Percentiles rank a stretch among this genome's conserved stretches.
Evolutionary conservation across 2,797 vertebrate species (phyloP).

Genomic region (Orestias chungarensis): DNA sequence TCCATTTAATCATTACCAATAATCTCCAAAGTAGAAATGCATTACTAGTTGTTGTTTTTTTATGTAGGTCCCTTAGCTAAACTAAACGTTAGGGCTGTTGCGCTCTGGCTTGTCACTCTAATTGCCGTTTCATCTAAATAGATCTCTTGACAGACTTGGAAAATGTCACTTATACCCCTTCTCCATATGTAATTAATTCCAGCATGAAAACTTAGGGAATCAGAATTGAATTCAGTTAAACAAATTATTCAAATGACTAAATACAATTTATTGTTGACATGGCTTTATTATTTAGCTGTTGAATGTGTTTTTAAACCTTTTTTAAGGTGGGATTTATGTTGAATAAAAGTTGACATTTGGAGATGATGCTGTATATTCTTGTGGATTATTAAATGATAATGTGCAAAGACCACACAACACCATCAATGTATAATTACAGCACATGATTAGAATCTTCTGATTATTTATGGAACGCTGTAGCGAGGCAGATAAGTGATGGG

Average conservation of each 20-base stretch:
- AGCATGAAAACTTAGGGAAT: constrained; percentile 56
- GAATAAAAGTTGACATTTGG: constrained; percentile 62
- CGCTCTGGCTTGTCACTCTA: constrained; percentile 33
- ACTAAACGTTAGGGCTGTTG: constrained; percentile 31
- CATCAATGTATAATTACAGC: constrained; percentile 50
- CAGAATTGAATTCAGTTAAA: constrained; percentile 65
- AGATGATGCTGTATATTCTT: constrained; percentile 44
- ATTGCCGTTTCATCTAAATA: constrained; percentile 46
- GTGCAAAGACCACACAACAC: constrained; percentile 30
- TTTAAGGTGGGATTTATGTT: too few relatives aligned
- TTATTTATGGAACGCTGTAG: constrained; percentile 44
- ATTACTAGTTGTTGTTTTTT: too few relatives aligned
- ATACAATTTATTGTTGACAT: constrained; percentile 47
- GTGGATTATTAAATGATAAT: constrained; percentile 57
- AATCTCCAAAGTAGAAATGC: too few relatives aligned
- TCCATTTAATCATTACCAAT: too few relatives aligned
- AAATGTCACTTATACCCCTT: constrained; percentile 58
- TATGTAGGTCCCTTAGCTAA: too few relatives aligned
- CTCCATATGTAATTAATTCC: constrained; percentile 64
- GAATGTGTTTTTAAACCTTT: constrained; percentile 46
- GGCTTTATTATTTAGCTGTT: constrained; percentile 33
- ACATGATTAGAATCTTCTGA: constrained; percentile 43
- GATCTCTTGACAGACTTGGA: constrained; percentile 56
- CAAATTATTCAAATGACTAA: constrained; percentile 47
- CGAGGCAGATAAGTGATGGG: constrained; percentile 41